Conservation (phyloP, 2,113 vertebrate species). For the Corynorhinus townsendii region DNA sequence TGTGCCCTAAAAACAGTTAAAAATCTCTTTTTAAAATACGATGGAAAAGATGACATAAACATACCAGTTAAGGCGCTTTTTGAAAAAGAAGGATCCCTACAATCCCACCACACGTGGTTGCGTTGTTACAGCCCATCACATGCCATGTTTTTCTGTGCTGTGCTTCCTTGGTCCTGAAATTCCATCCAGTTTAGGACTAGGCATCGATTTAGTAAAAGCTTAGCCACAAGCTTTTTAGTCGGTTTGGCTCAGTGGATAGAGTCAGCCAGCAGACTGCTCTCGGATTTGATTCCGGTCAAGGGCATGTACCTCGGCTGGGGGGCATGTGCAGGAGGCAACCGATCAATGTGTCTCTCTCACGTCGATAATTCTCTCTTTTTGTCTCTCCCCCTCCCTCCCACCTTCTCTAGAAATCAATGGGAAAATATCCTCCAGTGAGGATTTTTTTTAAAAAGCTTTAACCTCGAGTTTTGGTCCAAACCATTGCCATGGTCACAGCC, state of each 20-base stretch:
- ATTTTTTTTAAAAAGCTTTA: not conserved
- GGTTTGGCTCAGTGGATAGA: no score
- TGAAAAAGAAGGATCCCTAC: not conserved
- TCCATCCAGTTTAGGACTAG: not conserved
- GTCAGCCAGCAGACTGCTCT: no score
- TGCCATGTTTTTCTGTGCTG: accelerated
- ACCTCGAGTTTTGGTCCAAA: not conserved
- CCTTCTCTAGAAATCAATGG: no score
- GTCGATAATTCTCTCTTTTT: no score
- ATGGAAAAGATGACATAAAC: not conserved
- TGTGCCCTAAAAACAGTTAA: not conserved
- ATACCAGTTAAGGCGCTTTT: not conserved
- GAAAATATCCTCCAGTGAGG: no score
- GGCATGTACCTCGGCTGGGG: no score
- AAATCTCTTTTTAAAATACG: not conserved
- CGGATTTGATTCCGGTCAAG: no score
- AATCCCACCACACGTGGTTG: not conserved
- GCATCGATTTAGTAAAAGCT: not conserved
- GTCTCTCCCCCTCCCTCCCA: no score
- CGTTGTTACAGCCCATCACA: not conserved
- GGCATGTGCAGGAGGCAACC: no score
- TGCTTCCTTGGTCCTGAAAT: constrained; percentile 2
- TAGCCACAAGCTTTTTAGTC: not conserved
- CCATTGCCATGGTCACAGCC: not conserved
- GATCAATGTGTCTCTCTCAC: no score